Base-by-base conservation (phyloP, 2,113 vertebrate genomes). In the Hippocampus zosterae region DNA sequence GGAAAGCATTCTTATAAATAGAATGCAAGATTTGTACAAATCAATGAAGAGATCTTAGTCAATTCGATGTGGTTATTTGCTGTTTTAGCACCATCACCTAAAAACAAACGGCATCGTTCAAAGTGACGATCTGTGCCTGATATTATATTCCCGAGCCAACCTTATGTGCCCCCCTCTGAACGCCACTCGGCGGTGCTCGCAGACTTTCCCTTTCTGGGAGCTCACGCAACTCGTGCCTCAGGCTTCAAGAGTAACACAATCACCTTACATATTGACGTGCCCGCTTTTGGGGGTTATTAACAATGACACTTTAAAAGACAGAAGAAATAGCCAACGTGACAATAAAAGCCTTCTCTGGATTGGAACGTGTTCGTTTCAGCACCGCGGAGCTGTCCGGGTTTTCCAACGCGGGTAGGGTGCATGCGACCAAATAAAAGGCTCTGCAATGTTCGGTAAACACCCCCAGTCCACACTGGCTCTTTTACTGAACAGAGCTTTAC, bases 171-270 rank as follows among this genome's bases (percentile, higher is more conserved):
- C 86, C 86, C 79, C 84, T 87, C 74, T 83, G 29, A 83, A 88
- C 89, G 86, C 90, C 89, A 87, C 88, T 91, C 90, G 89, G 91
- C 90, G 88, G 91, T 88, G 89, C 91, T 91, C 88, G 86, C 77
- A 91, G 80, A 79, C 88, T 86, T 88, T 53, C 76, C 73, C 83
- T 84, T 76, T 81, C 65, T 67, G 71, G 60, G 75, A 80, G 76
- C 81, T 61, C 79, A 75, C 75, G 74, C 62, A 71, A 69, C 67
- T 71, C 59, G 60, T 77, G 72, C 68, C 61, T 57, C 72, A 19
- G 50, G 79, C 73, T 83, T 76, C 71, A 19, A 44, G 56, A 82
- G 85, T 55, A 57, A 71, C 59, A 61, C 15, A 44, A 12, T 19
- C 52, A 60, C 41, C 61, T 75, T 50, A 78, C 69, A 60, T 68